Conservation (phyloP, 2,797 vertebrate species). For the Ctenopoma kingsleyae region DNA sequence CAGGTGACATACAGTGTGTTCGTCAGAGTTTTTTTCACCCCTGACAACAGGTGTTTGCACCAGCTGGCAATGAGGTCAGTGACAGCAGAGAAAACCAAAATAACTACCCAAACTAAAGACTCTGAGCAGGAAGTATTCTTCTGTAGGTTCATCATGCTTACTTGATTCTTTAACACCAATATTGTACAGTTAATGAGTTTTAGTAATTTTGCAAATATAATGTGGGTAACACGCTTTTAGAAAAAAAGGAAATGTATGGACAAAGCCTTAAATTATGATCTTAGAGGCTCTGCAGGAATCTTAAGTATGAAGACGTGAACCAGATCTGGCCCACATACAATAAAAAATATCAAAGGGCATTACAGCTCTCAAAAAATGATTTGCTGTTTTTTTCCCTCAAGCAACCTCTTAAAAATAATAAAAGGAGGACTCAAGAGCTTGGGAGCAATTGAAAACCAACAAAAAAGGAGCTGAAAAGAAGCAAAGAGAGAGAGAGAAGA, state of each 20-base stretch:
- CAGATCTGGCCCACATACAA: neutral
- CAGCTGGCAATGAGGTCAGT: neutral
- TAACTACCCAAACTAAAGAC: neutral
- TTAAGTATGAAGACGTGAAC: neutral
- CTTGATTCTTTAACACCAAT: neutral
- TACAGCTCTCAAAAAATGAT: conserved; percentile 9
- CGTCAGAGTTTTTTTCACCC: neutral
- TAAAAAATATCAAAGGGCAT: conserved; percentile 42
- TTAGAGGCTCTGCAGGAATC: conserved; percentile 7
- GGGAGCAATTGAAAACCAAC: conserved; percentile 3
- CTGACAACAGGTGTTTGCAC: neutral
- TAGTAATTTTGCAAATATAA: neutral
- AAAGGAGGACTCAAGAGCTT: neutral
- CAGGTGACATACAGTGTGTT: neutral
- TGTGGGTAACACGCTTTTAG: too few relatives aligned
- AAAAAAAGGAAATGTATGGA: neutral
- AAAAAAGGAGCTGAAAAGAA: neutral
- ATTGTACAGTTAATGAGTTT: neutral
- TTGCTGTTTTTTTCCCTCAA: conserved; percentile 1
- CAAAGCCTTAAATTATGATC: neutral
- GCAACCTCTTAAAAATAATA: conserved; percentile 11
- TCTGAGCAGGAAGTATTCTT: too few relatives aligned
- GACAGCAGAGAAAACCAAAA: neutral
- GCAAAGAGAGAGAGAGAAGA: neutral
- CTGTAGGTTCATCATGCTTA: too few relatives aligned